phyloP scores from a whole-genome alignment of 2,113 vertebrate genomes.

The Gymnocephalus cernua region DNA sequence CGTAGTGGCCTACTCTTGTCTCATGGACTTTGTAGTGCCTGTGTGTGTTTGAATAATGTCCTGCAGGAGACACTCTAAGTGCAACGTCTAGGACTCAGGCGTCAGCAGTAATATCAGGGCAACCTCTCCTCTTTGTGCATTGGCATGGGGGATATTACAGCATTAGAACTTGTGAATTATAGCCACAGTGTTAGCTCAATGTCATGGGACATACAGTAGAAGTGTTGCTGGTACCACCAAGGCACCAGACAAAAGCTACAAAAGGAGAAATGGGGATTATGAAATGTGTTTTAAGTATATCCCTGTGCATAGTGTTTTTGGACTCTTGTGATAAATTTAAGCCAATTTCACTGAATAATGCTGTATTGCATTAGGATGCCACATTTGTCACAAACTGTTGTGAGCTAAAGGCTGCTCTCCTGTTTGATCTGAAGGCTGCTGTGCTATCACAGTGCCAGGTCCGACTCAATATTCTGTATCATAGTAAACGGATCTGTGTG shows the following conservation, averaged over 20 bases:
- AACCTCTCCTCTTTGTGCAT: conserved; percentile 71
- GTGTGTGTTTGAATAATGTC: conserved; percentile 82
- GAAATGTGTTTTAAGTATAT: conserved; percentile 42
- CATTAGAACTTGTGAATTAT: conserved; percentile 75
- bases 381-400: conserved; percentile 54
- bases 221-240: conserved; percentile 24
- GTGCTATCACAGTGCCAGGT: conserved; percentile 31
- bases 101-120: conserved; percentile 81
- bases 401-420: conserved; percentile 32
- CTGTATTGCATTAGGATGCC: conserved; percentile 37
- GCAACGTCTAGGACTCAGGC: conserved; percentile 79
- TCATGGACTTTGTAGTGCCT: conserved; percentile 63
- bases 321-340: conserved; percentile 46
- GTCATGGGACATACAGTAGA: conserved; percentile 53
- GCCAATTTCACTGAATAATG: conserved; percentile 47
- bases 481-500: conserved; percentile 54
- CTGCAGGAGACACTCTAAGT: conserved; percentile 82
- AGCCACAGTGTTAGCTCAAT: conserved; percentile 64
- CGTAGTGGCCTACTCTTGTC: conserved; percentile 58
- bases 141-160: conserved; percentile 71
- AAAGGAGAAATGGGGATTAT: conserved; percentile 22
- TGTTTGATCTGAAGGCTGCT: conserved; percentile 55
- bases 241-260: conserved; percentile 45
- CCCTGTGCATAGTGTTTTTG: conserved; percentile 36
- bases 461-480: conserved; percentile 33